phyloP scores from a whole-genome alignment of 2,888 invertebrate species.

The Megastigmus dorsalis region DNA sequence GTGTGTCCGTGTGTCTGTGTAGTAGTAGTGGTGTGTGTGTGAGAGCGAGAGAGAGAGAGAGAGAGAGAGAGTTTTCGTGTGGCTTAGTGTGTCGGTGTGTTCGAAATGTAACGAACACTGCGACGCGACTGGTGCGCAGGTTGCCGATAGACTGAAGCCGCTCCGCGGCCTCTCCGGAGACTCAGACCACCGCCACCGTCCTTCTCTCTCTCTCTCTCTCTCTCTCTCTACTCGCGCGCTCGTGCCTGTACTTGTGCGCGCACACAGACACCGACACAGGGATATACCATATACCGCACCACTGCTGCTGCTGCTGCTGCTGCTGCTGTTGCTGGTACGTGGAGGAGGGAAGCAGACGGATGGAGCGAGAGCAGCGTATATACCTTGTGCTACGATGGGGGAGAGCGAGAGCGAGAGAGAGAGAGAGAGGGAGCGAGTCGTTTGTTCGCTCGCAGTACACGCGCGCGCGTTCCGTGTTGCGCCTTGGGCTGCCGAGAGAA shows the following conservation, averaged over 20 bases:
- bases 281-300: too few relatives aligned
- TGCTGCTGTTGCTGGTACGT: background rate
- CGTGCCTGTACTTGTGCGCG: background rate
- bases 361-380: background rate
- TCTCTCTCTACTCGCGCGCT: background rate
- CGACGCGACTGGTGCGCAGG: constrained; percentile 73
- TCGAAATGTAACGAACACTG: constrained; percentile 58
- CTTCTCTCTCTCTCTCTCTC: too few relatives aligned
- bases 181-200: background rate
- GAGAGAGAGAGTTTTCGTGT: too few relatives aligned
- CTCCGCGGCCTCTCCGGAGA: background rate
- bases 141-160: constrained; percentile 73
- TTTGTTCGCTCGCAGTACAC: background rate
- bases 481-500: background rate
- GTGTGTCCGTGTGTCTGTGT: constrained; percentile 12
- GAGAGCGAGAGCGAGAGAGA: background rate
- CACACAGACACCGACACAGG: background rate
- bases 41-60: too few relatives aligned
- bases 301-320: background rate
- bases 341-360: constrained; percentile 1
- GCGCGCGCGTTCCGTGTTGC: background rate
- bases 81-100: constrained; percentile 9
- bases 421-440: background rate
- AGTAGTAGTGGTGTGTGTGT: too few relatives aligned
- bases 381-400: background rate